These are phyloP conservation scores for Monomorium pharaonis DNA, from an alignment of 1,140 invertebrate species.

Conservation along the genomic window DNA sequence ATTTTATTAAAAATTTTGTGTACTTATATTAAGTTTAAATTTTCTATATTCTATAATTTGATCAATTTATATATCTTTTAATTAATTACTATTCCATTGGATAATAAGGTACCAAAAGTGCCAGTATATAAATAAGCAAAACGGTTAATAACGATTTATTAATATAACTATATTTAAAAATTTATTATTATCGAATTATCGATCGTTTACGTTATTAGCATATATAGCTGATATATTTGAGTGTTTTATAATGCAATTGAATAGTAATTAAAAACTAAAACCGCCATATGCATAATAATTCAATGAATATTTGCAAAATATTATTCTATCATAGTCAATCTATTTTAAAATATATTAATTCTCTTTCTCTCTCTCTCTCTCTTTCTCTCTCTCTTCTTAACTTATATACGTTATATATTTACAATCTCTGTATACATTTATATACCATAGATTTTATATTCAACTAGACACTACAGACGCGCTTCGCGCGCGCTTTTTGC, in stretches of 20 bases:
- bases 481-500: too few relatives aligned
- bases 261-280: not conserved
- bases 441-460: too few relatives aligned
- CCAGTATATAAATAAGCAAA: not conserved
- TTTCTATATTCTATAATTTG: too few relatives aligned
- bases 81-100: constrained; percentile 4
- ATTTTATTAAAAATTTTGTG: too few relatives aligned
- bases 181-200: not conserved
- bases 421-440: too few relatives aligned
- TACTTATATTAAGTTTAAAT: too few relatives aligned
- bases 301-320: not conserved
- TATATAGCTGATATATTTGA: not conserved
- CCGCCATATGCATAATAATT: not conserved
- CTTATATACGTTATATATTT: too few relatives aligned
- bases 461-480: too few relatives aligned
- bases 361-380: too few relatives aligned
- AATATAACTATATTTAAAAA: not conserved
- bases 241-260: not conserved
- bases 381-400: too few relatives aligned
- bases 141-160: not conserved
- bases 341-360: not conserved
- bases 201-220: not conserved
- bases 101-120: not conserved
- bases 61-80: not conserved
- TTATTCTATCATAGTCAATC: not conserved